A percentile compares a stretch with the other conserved stretches of the same genome.
phyloP scores from a whole-genome alignment of 2,888 invertebrate genomes.

The Drosophila phalerata region DNA sequence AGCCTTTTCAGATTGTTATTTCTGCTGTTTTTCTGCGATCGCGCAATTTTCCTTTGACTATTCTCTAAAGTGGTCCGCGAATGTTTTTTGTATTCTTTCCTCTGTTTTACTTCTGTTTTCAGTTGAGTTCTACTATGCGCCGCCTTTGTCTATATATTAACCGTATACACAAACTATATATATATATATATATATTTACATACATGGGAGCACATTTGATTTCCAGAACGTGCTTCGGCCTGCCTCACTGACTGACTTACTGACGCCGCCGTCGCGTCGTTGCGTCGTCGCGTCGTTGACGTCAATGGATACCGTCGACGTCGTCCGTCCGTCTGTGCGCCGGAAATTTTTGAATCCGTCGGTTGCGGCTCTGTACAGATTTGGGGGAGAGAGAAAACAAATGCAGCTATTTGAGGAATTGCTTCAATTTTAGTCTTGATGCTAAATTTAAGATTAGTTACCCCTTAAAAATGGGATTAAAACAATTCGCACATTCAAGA shows the following conservation, averaged over 20 bases:
- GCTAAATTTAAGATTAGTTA: conserved; percentile 47
- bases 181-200: background rate
- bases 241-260: conserved; percentile 63
- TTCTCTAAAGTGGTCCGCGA: conserved; percentile 43
- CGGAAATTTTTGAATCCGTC: conserved; percentile 33
- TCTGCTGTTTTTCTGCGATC: conserved; percentile 23
- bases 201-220: conserved; percentile 55
- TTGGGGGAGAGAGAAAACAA: conserved; percentile 37
- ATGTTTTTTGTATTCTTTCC: conserved; percentile 20
- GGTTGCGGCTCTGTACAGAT: conserved; percentile 27
- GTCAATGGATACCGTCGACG: conserved; percentile 56
- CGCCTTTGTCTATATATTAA: conserved; percentile 55
- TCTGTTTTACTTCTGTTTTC: conserved; percentile 47
- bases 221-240: conserved; percentile 79
- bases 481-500: background rate
- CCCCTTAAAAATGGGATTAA: background rate
- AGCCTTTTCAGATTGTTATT: background rate
- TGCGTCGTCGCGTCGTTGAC: conserved; percentile 53
- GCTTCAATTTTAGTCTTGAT: conserved; percentile 34
- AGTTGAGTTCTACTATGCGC: conserved; percentile 28
- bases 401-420: conserved; percentile 49
- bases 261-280: conserved; percentile 47
- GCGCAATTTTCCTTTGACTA: conserved; percentile 46
- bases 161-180: conserved; percentile 12
- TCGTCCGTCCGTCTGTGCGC: conserved; percentile 15